These are phyloP conservation scores for Corydoras sp. DNA, from an alignment of 2,113 vertebrate species.

Conservation along the genomic window DNA sequence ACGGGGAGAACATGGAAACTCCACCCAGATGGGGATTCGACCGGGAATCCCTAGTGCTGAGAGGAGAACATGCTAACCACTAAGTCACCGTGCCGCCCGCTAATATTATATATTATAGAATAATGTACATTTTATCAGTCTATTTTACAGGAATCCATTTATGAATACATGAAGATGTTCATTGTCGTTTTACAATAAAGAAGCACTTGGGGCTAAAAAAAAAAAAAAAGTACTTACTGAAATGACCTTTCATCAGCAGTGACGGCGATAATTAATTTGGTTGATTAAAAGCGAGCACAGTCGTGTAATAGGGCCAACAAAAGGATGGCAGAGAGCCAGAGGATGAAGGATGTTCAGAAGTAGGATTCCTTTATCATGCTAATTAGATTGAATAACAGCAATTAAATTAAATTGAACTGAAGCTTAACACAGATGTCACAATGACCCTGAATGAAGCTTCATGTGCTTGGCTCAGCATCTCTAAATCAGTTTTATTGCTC, in stretches of 20 bases:
- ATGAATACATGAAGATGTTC: no score
- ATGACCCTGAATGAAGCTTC: background rate
- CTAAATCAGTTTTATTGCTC: no score
- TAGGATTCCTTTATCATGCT: background rate
- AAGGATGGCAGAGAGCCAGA: background rate
- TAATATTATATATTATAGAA: no score
- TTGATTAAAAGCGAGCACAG: background rate
- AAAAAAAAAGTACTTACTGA: background rate
- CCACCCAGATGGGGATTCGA: no score
- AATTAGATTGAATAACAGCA: slow-evolving; percentile 4
- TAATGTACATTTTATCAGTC: no score
- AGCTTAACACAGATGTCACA: background rate
- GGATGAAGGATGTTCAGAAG: background rate
- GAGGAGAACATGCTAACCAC: no score
- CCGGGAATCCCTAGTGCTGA: no score
- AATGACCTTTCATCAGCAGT: background rate
- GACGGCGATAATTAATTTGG: background rate
- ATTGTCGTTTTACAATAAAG: no score
- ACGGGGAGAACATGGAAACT: no score
- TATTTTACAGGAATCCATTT: no score
- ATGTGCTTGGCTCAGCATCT: background rate
- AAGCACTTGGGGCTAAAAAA: no score
- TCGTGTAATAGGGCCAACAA: background rate
- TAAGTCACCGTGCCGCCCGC: no score
- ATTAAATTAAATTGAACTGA: background rate